These are phyloP conservation scores for Ictalurus punctatus DNA, from an alignment of 2,113 vertebrate genomes.

Conservation along the genomic window DNA sequence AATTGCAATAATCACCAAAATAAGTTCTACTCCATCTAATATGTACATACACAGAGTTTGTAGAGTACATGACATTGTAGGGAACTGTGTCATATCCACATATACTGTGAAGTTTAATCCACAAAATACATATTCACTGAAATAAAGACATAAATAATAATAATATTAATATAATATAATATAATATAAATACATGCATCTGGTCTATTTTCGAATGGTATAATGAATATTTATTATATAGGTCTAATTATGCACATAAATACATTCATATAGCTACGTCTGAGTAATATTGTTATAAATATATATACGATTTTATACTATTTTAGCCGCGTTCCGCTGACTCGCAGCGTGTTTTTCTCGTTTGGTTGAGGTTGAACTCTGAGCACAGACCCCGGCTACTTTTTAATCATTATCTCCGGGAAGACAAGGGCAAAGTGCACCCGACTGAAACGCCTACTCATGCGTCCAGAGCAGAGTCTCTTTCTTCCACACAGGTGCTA, in stretches of 20 bases:
- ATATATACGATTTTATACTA: neutral
- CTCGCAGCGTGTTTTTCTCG: neutral
- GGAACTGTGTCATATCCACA: neutral
- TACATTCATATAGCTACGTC: too few species aligned
- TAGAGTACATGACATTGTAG: neutral
- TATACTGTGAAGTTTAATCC: neutral
- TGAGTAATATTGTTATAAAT: neutral
- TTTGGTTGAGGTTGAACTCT: conserved; percentile 15
- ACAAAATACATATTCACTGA: neutral
- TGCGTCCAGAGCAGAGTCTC: neutral
- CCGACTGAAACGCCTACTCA: neutral
- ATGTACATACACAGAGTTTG: neutral
- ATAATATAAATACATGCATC: neutral
- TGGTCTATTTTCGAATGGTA: neutral
- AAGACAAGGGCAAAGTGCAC: conserved; percentile 64
- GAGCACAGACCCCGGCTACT: neutral
- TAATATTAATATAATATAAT: neutral
- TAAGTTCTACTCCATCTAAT: neutral
- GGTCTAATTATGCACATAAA: neutral
- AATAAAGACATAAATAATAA: neutral
- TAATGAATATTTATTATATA: neutral
- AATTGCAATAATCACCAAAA: neutral
- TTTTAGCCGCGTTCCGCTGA: neutral
- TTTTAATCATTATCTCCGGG: conserved; percentile 60
- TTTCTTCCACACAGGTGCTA: neutral